These are phyloP conservation scores for Leptoteleia sp. DNA, from an alignment of 1,140 invertebrate genomes.

Conservation along the genomic window DNA sequence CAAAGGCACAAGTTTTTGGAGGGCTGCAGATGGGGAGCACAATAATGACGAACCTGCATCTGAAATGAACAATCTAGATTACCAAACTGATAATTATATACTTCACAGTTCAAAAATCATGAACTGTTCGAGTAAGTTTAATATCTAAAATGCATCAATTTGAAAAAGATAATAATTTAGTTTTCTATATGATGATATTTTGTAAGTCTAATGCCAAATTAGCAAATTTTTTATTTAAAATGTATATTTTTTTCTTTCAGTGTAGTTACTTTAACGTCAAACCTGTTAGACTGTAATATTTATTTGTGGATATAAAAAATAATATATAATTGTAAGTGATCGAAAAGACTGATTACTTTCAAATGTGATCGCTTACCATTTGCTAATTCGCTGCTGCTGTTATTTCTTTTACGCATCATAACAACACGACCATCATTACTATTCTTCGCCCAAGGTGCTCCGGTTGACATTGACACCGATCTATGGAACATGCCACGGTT, in stretches of 20 bases:
- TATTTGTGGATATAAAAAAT: too few species aligned
- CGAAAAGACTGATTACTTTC: conserved; percentile 13
- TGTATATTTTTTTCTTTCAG: too few species aligned
- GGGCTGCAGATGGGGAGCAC: conserved; percentile 90
- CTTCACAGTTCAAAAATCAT: too few species aligned
- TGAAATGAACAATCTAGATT: conserved; percentile 33
- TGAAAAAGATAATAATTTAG: too few species aligned
- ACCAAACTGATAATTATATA: too few species aligned
- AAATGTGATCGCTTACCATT: conserved; percentile 78
- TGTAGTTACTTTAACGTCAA: too few species aligned
- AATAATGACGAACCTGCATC: conserved; percentile 88
- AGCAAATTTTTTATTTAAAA: too few species aligned
- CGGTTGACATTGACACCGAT: conserved; percentile 86
- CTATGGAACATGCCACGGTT: conserved; percentile 84
- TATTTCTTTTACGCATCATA: conserved; percentile 86
- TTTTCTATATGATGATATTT: too few species aligned
- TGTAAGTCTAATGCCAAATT: too few species aligned
- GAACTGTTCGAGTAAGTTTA: too few species aligned
- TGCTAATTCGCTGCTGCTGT: conserved; percentile 85
- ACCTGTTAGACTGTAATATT: too few species aligned
- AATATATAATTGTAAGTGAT: conserved; percentile 2
- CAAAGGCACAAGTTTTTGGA: conserved; percentile 86
- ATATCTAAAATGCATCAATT: too few species aligned
- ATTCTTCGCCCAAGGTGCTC: conserved; percentile 83
- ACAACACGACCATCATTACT: conserved; percentile 84